Conservation (phyloP, 2,113 vertebrate species). For the Equus przewalskii region DNA sequence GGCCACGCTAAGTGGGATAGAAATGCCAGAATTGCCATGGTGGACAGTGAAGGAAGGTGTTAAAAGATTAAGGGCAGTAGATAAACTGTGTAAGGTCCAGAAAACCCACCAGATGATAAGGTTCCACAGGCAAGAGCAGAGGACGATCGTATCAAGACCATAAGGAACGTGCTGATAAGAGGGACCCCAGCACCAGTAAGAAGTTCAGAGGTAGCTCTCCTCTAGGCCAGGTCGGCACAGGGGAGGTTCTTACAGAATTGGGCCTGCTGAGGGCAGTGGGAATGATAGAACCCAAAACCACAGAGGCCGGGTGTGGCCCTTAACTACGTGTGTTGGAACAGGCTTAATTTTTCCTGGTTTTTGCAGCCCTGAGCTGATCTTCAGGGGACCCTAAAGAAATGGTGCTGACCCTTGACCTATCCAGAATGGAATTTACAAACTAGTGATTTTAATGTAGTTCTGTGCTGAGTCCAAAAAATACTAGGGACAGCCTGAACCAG, state of each 20-base stretch:
- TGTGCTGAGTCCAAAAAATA: background rate
- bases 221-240: background rate
- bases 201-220: background rate
- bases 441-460: background rate
- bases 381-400: background rate
- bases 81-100: background rate
- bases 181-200: background rate
- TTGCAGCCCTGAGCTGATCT: background rate
- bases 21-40: background rate
- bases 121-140: background rate
- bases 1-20: background rate
- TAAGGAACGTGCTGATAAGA: background rate
- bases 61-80: background rate
- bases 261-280: too few relatives aligned
- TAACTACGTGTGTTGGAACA: background rate
- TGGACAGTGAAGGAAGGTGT: background rate
- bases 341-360: background rate
- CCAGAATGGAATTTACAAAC: background rate
- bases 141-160: background rate
- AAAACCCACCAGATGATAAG: background rate
- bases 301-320: background rate
- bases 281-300: background rate
- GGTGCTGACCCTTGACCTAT: background rate
- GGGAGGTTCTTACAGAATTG: background rate
- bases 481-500: background rate